Base-by-base conservation (phyloP, 2,113 vertebrate genomes). In the Hippocampus abdominalis region DNA sequence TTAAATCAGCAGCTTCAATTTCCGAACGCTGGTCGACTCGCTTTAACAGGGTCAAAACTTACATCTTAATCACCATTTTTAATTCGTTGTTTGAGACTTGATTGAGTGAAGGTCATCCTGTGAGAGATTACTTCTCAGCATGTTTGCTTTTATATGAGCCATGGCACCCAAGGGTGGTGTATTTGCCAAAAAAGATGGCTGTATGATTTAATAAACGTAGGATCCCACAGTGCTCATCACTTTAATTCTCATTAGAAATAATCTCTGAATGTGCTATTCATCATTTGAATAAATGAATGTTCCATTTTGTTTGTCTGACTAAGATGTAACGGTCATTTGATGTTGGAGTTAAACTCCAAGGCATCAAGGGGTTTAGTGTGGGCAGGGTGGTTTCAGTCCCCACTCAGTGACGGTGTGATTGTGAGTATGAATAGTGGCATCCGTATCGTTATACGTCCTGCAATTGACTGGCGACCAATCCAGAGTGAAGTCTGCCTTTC, bases 41-140 rank as follows among this genome's bases (percentile, higher is more conserved):
- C 68, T 75, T 87, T 68, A 81, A 76, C 67, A 73, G 63, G 71
- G 56, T 79, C 78, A 73, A 39, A 86, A 81, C 72, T 73, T 70
- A 61, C 72, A 65, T 68, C 69, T 73, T 77, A 82, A 84, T 87
- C 82, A 80, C 67, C 75, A 64, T 64, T 76, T 88, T 90, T 82
- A 89, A 90, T 91, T 88, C 85, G 86, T 75, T 77, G 81, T 81
- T 90, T 81, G 86, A 84, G 76, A 84, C 86, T 85, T 85, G 75
- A 89, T 88, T 89, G 86, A 86, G 85, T 78, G 83, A 90, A 88
- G 84, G 86, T 86, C 88, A 81, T 83, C 81, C 86, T 81, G 62
- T 84, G 65, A 85, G 81, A 86, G 73, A 81, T 87, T 81, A 75
- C 69, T 75, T 79, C 75, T 73, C 79, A 74, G 74, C 63, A 81